Percentiles rank a stretch among this genome's conserved stretches.
Conservation (phyloP, 2,113 vertebrate genomes). For the Scomber scombrus region DNA sequence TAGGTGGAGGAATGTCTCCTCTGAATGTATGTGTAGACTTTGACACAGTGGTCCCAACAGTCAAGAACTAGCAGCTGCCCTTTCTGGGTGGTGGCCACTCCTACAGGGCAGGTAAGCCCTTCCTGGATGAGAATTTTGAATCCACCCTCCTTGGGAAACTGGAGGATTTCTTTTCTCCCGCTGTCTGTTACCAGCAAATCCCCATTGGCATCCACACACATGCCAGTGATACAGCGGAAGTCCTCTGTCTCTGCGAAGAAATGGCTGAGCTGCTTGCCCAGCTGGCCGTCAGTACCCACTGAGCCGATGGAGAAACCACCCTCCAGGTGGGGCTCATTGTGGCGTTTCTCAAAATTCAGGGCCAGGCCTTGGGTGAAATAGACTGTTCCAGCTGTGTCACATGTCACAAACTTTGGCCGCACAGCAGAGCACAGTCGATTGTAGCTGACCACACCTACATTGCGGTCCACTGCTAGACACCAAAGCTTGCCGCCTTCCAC, state of each 20-base stretch:
- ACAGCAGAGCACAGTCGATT: constrained; percentile 94
- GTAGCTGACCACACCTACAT: constrained; percentile 93
- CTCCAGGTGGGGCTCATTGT: constrained; percentile 95
- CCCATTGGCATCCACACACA: constrained; percentile 95
- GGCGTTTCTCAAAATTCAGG: constrained; percentile 94
- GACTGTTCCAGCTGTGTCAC: constrained; percentile 92
- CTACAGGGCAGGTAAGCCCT: constrained; percentile 93
- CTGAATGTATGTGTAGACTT: constrained; percentile 95
- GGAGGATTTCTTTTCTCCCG: constrained; percentile 94
- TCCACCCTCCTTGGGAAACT: constrained; percentile 96
- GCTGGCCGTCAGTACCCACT: constrained; percentile 91
- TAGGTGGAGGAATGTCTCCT: constrained; percentile 87
- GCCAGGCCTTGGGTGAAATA: constrained; percentile 98
- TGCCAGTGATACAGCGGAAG: constrained; percentile 98
- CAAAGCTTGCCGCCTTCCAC: constrained; percentile 97
- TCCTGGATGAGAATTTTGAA: constrained; percentile 94
- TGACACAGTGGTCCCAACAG: constrained; percentile 98
- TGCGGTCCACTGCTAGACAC: constrained; percentile 95
- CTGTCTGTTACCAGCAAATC: constrained; percentile 97
- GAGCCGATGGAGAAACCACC: constrained; percentile 97
- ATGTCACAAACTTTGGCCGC: constrained; percentile 97
- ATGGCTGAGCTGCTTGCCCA: constrained; percentile 96
- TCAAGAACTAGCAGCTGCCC: constrained; percentile 96
- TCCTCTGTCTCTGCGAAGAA: constrained; percentile 97
- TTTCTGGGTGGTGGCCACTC: constrained; percentile 95